Conservation (phyloP, 2,888 invertebrate genomes). For the Teleogryllus oceanicus region DNA sequence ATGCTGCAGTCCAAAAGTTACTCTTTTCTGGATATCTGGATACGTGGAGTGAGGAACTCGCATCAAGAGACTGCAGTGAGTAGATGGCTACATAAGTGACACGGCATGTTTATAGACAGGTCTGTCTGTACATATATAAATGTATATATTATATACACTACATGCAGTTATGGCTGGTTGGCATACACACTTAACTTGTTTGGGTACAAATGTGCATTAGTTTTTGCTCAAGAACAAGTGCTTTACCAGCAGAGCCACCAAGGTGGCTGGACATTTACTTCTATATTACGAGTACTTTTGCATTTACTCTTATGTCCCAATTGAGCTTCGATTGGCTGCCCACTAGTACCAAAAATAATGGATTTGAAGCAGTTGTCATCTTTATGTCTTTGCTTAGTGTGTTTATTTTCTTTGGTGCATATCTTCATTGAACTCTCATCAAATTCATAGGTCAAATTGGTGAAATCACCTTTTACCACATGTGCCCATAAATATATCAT, state of each 20-base stretch:
- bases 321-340: neutral
- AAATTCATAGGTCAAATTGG: no score
- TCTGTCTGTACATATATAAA: conserved; percentile 2
- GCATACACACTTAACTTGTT: conserved; percentile 18
- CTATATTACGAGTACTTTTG: neutral
- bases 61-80: neutral
- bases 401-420: no score
- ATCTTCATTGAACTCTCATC: no score
- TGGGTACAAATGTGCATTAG: conserved; percentile 18
- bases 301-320: neutral
- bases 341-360: no score
- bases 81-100: neutral
- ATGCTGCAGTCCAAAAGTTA: no score
- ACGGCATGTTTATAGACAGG: neutral
- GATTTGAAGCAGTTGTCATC: no score
- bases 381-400: no score
- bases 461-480: no score
- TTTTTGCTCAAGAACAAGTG: conserved; percentile 7
- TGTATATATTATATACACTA: conserved; percentile 1
- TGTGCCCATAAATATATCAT: no score
- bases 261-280: neutral
- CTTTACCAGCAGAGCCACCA: neutral
- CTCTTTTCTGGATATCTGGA: neutral
- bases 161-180: neutral
- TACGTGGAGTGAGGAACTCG: neutral